A percentile compares a stretch with the other conserved stretches of the same genome.
Conservation (phyloP, 64 coral and sea anemone species). For the Dendrophyllia cribrosa region DNA sequence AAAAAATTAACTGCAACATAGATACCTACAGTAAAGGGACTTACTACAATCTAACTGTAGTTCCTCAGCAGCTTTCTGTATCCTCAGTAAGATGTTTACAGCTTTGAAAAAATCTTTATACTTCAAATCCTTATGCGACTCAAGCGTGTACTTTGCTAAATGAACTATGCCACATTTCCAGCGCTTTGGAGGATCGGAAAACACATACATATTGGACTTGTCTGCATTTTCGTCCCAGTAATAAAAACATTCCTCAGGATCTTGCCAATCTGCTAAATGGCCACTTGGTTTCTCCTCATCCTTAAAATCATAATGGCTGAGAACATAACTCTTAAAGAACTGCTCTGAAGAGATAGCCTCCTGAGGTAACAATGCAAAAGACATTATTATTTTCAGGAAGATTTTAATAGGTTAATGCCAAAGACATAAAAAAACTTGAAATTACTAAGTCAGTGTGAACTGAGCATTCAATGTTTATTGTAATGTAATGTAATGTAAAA, state of each 20-base stretch:
- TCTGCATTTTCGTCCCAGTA: slow-evolving; percentile 50
- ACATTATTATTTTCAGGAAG: too few species aligned
- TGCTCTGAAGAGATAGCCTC: slow-evolving; percentile 20
- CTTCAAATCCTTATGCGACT: not conserved
- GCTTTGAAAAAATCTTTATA: slow-evolving; percentile 52
- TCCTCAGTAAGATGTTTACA: slow-evolving; percentile 22
- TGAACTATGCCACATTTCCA: slow-evolving; percentile 60
- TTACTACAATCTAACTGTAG: slow-evolving; percentile 48
- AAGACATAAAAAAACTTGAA: not conserved
- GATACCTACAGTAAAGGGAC: not conserved
- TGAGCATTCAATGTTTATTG: too few species aligned
- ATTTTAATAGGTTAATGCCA: not conserved
- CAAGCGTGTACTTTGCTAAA: slow-evolving; percentile 5
- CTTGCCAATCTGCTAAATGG: slow-evolving; percentile 13
- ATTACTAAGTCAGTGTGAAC: too few species aligned
- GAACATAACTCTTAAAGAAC: slow-evolving; percentile 41
- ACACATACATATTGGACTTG: slow-evolving; percentile 27
- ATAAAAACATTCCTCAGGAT: slow-evolving; percentile 6
- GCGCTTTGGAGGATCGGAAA: slow-evolving; percentile 43
- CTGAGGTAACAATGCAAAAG: not conserved
- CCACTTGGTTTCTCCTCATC: slow-evolving; percentile 52
- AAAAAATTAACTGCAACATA: too few species aligned
- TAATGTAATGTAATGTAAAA: too few species aligned
- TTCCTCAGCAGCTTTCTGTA: slow-evolving; percentile 13
- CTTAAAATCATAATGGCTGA: not conserved